phyloP scores from a whole-genome alignment of 2,113 vertebrate genomes.

The Ophiodon elongatus region DNA sequence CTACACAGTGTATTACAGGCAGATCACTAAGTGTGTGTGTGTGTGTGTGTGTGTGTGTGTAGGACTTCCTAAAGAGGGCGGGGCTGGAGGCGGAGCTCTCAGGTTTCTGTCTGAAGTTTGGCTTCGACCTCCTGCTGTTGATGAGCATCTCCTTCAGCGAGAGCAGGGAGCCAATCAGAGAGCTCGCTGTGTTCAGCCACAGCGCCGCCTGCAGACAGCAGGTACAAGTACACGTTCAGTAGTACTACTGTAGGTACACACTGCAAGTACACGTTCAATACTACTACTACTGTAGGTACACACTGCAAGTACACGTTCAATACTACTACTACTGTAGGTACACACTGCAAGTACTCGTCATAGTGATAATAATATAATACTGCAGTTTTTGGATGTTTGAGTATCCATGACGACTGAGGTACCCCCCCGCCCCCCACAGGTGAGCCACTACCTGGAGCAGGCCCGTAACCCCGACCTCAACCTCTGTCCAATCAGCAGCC shows the following conservation, averaged over 20 bases:
- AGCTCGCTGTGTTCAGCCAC: conserved; percentile 88
- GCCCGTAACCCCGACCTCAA: conserved; percentile 80
- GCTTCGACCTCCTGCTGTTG: conserved; percentile 84
- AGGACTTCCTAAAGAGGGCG: conserved; percentile 86
- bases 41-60: conserved; percentile 21
- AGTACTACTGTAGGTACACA: background rate
- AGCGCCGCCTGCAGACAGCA: conserved; percentile 70
- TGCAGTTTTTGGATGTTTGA: background rate
- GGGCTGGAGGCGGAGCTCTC: conserved; percentile 85
- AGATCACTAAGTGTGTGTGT: no score
- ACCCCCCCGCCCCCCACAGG: conserved; percentile 68
- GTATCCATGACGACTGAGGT: background rate
- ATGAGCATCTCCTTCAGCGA: conserved; percentile 89
- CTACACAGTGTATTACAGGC: no score
- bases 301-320: no score
- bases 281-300: no score
- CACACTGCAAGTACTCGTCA: background rate
- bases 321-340: no score
- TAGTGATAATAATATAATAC: background rate
- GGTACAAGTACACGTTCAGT: conserved; percentile 71
- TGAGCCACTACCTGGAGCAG: conserved; percentile 87
- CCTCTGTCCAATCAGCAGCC: conserved; percentile 82
- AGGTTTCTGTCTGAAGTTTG: conserved; percentile 84
- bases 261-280: no score
- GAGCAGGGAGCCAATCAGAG: conserved; percentile 86